These are phyloP conservation scores for Desmodus rotundus DNA, from an alignment of 2,113 vertebrate species.

Conservation along the genomic window DNA sequence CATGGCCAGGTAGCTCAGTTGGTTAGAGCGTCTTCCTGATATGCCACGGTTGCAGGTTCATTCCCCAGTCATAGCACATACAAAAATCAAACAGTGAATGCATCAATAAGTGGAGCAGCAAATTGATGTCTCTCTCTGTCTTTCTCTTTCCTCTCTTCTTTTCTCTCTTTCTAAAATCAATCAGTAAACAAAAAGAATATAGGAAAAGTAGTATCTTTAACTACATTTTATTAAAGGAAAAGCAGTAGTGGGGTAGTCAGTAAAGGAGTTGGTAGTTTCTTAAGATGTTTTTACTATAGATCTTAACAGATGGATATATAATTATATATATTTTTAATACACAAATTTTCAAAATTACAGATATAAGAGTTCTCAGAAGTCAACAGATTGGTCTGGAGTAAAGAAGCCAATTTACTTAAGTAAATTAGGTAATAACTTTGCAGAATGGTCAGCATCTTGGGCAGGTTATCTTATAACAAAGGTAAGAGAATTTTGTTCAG, in stretches of 20 bases:
- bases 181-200: background rate
- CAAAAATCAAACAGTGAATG: background rate
- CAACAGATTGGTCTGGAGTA: slow-evolving; percentile 93
- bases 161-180: background rate
- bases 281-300: background rate
- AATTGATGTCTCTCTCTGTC: background rate
- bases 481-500: slow-evolving; percentile 80
- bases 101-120: background rate
- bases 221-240: background rate
- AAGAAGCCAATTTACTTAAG: slow-evolving; percentile 97
- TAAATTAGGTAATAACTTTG: slow-evolving; percentile 92
- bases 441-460: slow-evolving; percentile 98
- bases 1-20: background rate
- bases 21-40: background rate
- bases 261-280: background rate
- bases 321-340: slow-evolving; percentile 27
- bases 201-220: background rate
- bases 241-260: background rate
- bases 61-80: background rate
- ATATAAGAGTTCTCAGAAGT: slow-evolving; percentile 97
- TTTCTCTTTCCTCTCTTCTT: background rate
- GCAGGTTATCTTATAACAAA: slow-evolving; percentile 97
- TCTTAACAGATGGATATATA: slow-evolving; percentile 14
- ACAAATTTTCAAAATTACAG: slow-evolving; percentile 80
- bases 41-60: background rate